Base-by-base conservation (phyloP, 2,888 invertebrate genomes). In the Tenthredo mesomela region DNA sequence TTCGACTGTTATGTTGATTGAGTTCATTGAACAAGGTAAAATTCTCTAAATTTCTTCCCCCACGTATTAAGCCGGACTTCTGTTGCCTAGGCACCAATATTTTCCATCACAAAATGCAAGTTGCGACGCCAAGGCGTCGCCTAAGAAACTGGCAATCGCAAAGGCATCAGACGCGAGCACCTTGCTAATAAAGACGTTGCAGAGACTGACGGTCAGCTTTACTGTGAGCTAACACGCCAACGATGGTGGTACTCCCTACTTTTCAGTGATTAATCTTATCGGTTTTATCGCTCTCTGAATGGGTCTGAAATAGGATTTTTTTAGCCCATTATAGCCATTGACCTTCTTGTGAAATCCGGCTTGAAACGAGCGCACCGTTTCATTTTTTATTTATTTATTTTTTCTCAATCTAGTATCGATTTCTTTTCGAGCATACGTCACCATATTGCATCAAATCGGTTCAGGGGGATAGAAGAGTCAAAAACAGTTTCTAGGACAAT, bases 131-230 rank as follows among this genome's bases (percentile, higher is more conserved):
- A 70, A n/a, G 25, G 40, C 73, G 73, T 33, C 21, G 71, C 43
- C 73, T 43, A 43, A 25, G 25, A 77, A 43, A 18, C 40, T 43
- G 40, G 40, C 73, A 43, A 73, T 73, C 77, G 77, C 77, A 47
- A 67, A 18, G 33, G 33, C 67, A 67, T 67, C 67, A 12, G 21
- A 18, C 29, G 29, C n/a, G 9, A 2, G 33, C 29, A 50, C 77
- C 50, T 29, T n/a, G 50, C 77, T 77, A 77, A 77, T 77, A 77
- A 77, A 77, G 77, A 50, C 77, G 77, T 77, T 77, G 47, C 7
- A 54, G 29, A 33, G 18, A 77, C 47, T 67, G 67, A 67, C 40
- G 25, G 77, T 29, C 77, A 47, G 47, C 29, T 77, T 77, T 47
- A 77, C 77, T 54, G 77, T 54, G 29, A 77, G 50, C 50, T 33